Conservation (phyloP, 2,113 vertebrate genomes). For the Megaceryle torquata region DNA sequence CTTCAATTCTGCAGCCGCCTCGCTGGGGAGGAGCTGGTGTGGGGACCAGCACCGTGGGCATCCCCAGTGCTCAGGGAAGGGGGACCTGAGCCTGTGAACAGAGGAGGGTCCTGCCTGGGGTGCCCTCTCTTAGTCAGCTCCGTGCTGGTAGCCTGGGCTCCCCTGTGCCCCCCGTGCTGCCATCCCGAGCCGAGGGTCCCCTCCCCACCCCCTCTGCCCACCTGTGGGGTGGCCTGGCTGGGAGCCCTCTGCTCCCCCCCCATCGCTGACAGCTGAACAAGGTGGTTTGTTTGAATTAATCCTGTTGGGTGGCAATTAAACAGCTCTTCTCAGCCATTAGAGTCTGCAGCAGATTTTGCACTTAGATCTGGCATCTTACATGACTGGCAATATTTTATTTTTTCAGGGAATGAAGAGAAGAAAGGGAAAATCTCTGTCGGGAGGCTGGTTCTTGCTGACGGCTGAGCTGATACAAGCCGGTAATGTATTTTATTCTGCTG, state of each 20-base stretch:
- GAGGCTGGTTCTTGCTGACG: background rate
- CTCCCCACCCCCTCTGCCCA: background rate
- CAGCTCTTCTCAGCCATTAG: background rate
- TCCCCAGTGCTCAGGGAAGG: background rate
- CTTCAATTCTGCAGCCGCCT: background rate
- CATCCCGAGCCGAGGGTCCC: accelerated
- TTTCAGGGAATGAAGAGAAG: background rate
- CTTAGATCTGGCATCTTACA: background rate
- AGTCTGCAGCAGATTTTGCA: background rate
- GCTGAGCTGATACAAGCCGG: background rate
- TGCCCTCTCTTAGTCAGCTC: background rate
- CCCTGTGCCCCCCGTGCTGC: background rate
- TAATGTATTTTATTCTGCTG: background rate
- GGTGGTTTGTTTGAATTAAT: background rate
- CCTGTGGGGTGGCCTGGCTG: accelerated
- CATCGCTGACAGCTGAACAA: background rate
- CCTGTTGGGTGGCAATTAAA: background rate
- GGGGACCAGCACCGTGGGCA: background rate
- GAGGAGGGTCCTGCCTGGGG: background rate
- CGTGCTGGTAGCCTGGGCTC: background rate
- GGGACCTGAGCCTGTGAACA: background rate
- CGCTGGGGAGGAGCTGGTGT: background rate
- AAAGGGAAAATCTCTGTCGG: slow-evolving; percentile 5
- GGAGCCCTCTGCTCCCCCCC: background rate
- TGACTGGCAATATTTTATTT: background rate